Base-by-base conservation (phyloP, 2,888 invertebrate species). In the Coelogynopora nodosa region DNA sequence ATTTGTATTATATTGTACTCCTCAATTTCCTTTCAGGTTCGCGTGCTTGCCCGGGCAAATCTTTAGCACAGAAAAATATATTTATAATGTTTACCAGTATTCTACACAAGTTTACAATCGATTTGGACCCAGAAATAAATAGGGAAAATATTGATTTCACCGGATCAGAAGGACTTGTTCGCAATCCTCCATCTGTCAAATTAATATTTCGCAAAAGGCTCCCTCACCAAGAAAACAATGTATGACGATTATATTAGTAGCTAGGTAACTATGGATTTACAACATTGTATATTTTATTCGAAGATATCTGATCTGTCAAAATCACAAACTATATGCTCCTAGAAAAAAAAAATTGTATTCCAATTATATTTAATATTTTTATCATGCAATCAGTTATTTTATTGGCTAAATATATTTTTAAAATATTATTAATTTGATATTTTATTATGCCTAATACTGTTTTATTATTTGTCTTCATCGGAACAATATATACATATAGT, bases 11-110 rank as follows among this genome's bases (percentile, higher is more conserved):
- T n/a, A n/a, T n/a, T n/a, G n/a, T n/a, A n/a, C n/a, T n/a, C n/a
- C n/a, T n/a, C n/a, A n/a, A n/a, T n/a, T 49, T 10, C 49, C 5
- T 74, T 82, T 27, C 27, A 84, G 84, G 84, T 67, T 31, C 84
- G 1, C 31, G 84, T n/a, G 31, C 27, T 5, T 84, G 84, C 30
- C 84, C 84, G 10, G 84, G 84, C 5, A 31, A 31, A 30, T 5
- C 31, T 31, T 2, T 84, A 67, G 84, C 84, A 5, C 84, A 84
- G 27, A 74, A 74, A 74, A 74, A 74, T 23, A 74, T 74, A 2
- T 74, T 74, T 23, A 74, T 74, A 26, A 26, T 23, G 5, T 74
- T 74, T 26, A 74, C 74, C 5, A 13, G 2, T 2, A 23, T 74
- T 5, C 74, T 74, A 26, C 74, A 74, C 74, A 74, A 26, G 27